phyloP scores from a whole-genome alignment of 2,113 vertebrate species.

The Corvus hawaiiensis region DNA sequence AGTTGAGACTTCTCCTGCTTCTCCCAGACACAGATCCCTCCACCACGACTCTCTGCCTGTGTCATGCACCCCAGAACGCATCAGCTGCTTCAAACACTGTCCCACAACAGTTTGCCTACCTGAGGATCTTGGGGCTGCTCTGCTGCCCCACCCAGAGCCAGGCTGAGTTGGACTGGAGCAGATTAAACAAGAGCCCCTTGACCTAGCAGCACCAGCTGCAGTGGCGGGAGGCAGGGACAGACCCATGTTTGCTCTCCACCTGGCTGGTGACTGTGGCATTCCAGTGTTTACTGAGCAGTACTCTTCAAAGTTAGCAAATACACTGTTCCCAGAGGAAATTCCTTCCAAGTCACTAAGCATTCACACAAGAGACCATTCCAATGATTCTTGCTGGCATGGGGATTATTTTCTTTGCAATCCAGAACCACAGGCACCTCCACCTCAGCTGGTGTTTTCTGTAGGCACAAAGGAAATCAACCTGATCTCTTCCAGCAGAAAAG shows the following conservation, averaged over 20 bases:
- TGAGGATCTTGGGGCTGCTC: not conserved
- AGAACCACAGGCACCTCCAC: not conserved
- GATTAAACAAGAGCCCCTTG: not conserved
- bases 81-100: not conserved
- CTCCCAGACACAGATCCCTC: not conserved
- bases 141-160: not conserved
- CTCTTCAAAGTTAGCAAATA: not conserved
- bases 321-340: not conserved
- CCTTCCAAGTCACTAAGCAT: not conserved
- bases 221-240: not conserved
- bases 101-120: not conserved
- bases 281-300: not conserved
- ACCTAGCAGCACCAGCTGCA: not conserved
- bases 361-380: not conserved
- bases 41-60: not conserved
- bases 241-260: not conserved
- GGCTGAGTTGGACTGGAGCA: not conserved
- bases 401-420: not conserved
- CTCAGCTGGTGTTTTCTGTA: not conserved
- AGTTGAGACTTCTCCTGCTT: not conserved
- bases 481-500: not conserved
- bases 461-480: not conserved
- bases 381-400: not conserved
- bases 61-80: rapidly evolving
- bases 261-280: not conserved